Evolutionary conservation across 2,888 invertebrate species (phyloP), one percentile per base, ranked within the genome.

Genomic region (Anthophora plumipes): DNA sequence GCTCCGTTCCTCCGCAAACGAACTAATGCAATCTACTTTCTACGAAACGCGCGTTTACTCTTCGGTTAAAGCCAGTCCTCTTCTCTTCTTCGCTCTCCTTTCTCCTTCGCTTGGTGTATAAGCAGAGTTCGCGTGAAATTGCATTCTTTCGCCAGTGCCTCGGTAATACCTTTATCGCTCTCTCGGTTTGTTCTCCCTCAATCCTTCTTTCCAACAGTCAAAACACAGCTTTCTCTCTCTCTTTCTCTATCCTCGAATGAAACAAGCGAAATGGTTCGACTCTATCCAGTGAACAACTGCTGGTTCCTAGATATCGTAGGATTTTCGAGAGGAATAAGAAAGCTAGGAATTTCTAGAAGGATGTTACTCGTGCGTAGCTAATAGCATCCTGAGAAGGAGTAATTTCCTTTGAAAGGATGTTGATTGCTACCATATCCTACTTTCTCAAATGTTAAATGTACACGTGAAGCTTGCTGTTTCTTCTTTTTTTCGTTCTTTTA

Each of bases 371-470:
- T 43, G 39, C 14, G 39, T 50, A 3, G 0, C 50, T 50, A n/a
- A 25, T 12, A 39, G 12, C 20, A 46, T 31, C 73, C 1, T 20
- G 43, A 37, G 43, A 14, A 59, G 64, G 57, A 64, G 78, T 77
- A 78, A 78, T 78, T 70, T 60, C 79, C 69, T 64, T 69, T 52
- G 20, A 41, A 25, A 20, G 52, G 63, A 59, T 67, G 66, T 59
- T 78, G 60, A 61, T 77, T 61, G 77, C 77, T 3, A 25, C 48
- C 64, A 43, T n/a, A n/a, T 43, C 63, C 54, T 41, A 37, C 66
- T 41, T 59, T 12, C 4, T 12, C 41, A 3, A 59, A 69, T 46
- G 39, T 70, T 70, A 52, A 79, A 79, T 39, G 48, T 50, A 52
- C 60, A 22, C 39, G 39, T 20, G 25, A 12, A 31, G 31, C 31